phyloP scores from a whole-genome alignment of 1,140 invertebrate genomes.

The Drosophila prosaltans region DNA sequence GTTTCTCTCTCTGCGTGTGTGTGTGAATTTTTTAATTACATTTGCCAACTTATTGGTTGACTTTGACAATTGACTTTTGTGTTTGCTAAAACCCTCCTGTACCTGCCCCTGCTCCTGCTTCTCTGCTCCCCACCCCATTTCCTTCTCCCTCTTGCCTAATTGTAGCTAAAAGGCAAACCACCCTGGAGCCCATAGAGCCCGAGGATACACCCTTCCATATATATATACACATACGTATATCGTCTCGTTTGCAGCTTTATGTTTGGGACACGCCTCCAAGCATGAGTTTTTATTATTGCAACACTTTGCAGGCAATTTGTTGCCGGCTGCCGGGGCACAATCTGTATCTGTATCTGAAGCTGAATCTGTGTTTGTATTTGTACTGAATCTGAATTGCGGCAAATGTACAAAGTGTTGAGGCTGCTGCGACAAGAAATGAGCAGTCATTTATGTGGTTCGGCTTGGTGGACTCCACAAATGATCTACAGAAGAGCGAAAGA shows the following conservation, averaged over 20 bases:
- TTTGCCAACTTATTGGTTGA: conserved; percentile 74
- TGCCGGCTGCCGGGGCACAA: conserved; percentile 63
- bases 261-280: conserved; percentile 77
- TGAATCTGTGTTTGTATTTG: not conserved
- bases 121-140: no score
- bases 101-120: not conserved
- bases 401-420: conserved; percentile 54
- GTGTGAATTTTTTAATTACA: conserved; percentile 78
- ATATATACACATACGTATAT: not conserved
- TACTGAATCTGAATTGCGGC: conserved; percentile 44
- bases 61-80: conserved; percentile 68
- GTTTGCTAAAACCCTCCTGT: conserved; percentile 45
- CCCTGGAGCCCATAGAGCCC: conserved; percentile 24
- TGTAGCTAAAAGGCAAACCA: conserved; percentile 41
- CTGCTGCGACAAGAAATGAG: conserved; percentile 6
- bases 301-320: conserved; percentile 78
- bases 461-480: not conserved
- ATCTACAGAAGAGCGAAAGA: conserved; percentile 6
- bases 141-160: conserved; percentile 39
- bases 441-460: conserved; percentile 17
- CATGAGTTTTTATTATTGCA: conserved; percentile 80
- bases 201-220: conserved; percentile 12
- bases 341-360: conserved; percentile 40
- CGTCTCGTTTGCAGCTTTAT: conserved; percentile 68
- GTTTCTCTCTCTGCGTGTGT: not conserved